Percentiles rank a stretch among this genome's conserved stretches.
These are phyloP conservation scores for Eulemur coronatus DNA, from an alignment of 2,797 vertebrate genomes.

Conservation along the genomic window DNA sequence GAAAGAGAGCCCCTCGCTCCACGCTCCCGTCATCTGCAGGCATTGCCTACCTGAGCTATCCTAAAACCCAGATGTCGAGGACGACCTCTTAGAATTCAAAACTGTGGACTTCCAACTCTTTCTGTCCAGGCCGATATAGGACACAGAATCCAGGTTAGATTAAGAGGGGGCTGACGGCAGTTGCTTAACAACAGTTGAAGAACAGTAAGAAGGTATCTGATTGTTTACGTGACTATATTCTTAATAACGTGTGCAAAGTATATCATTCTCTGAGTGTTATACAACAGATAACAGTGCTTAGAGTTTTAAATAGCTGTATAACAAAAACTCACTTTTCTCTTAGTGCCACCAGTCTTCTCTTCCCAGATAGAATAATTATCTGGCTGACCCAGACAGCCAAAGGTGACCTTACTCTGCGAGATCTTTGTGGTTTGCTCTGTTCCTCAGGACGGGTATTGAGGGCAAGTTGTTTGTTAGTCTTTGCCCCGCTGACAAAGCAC, in stretches of 20 bases:
- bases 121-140: background rate
- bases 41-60: background rate
- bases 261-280: background rate
- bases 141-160: background rate
- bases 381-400: too few species aligned
- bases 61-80: background rate
- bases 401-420: background rate
- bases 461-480: fast-evolving
- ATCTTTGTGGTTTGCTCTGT: background rate
- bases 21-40: background rate
- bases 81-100: background rate
- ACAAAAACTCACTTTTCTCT: background rate
- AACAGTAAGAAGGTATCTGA: background rate
- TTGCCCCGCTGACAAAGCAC: too few species aligned
- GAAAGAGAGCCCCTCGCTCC: background rate
- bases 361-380: background rate
- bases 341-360: background rate
- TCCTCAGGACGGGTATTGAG: background rate
- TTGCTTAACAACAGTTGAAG: background rate
- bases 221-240: background rate
- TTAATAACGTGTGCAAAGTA: background rate
- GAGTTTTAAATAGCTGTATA: background rate
- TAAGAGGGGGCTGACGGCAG: fast-evolving
- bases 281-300: background rate
- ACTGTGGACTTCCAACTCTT: background rate